Evolutionary conservation across 1,140 invertebrate species (phyloP), one percentile per base, ranked within the genome.

Genomic region (Anoplolepis gracilipes): DNA sequence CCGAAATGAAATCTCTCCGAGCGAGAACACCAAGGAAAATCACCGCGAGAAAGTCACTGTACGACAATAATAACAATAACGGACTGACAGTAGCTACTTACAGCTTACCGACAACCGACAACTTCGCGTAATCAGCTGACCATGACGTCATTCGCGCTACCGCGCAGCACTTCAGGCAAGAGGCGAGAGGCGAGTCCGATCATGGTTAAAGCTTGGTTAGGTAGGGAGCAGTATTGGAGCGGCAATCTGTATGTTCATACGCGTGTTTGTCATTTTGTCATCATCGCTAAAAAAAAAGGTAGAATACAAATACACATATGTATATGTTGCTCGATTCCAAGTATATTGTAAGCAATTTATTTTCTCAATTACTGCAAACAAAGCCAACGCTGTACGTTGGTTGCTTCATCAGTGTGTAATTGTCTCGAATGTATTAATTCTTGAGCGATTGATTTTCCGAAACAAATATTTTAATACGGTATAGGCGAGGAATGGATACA

Each of bases 111-210:
- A n/a, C n/a, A n/a, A n/a, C n/a, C n/a, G n/a, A 10, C 49, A 89
- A 89, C 87, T 86, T 88, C 84, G 53, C 13, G 6, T 11, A 16
- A 89, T 89, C 85, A 89, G 87, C 88, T 89, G 88, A 89, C 85
- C 39, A 2, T 22, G 46, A 88, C 84, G 84, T 88, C 75, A 72
- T 19, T 11, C 4, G 30, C 22, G 30, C 46, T 30, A 13, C 8
- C 10, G 11, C 39, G 77, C n/a, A 25, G 22, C 39, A 61, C 55
- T 79, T 85, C 65, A 22, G 25, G n/a, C n/a, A n/a, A n/a, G n/a
- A n/a, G n/a, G n/a, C n/a, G n/a, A n/a, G n/a, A n/a, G n/a, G n/a
- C 36, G 0, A 25, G 16, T 73, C 85, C 42, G 62, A 46, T 53
- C 42, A 57, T 76, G 85, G 87, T 87, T 46, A 11, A 13, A 13